phyloP scores from a whole-genome alignment of 2,797 vertebrate genomes.

The Antennarius maculatus region DNA sequence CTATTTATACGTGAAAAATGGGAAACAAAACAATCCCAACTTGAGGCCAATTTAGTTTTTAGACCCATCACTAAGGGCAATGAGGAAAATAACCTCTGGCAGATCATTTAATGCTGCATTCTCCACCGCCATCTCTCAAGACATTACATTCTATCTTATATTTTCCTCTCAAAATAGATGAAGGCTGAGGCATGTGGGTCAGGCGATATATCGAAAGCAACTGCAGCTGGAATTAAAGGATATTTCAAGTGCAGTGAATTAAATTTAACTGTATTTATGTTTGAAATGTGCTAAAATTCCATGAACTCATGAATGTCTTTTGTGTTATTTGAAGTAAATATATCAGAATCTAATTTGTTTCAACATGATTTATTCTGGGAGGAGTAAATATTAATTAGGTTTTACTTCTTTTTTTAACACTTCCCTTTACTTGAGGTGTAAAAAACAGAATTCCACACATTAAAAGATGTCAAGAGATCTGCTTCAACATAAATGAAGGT shows the following conservation, averaged over 20 bases:
- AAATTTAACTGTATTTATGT: background rate
- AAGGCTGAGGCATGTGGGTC: slow-evolving; percentile 26
- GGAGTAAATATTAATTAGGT: no score
- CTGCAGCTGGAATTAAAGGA: slow-evolving; percentile 2
- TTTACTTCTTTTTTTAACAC: slow-evolving; percentile 28
- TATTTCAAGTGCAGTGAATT: slow-evolving; percentile 4
- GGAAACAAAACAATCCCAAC: slow-evolving; percentile 55
- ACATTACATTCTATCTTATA: slow-evolving; percentile 43
- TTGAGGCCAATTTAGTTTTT: slow-evolving; percentile 65
- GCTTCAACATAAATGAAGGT: slow-evolving; percentile 80
- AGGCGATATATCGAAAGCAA: slow-evolving; percentile 19
- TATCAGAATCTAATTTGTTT: no score
- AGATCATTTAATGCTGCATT: slow-evolving; percentile 65
- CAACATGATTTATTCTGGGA: no score
- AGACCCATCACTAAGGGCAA: slow-evolving; percentile 62
- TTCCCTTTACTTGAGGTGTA: slow-evolving; percentile 55
- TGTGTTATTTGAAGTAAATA: background rate
- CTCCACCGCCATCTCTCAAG: slow-evolving; percentile 39
- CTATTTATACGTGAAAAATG: slow-evolving; percentile 54
- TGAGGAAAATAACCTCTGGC: slow-evolving; percentile 65
- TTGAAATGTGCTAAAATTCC: background rate
- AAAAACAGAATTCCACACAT: slow-evolving; percentile 60
- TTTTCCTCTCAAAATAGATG: slow-evolving; percentile 37
- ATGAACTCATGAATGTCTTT: background rate
- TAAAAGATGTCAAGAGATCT: slow-evolving; percentile 79